Percentiles rank a stretch among this genome's conserved stretches.
Conservation (phyloP, 1,140 invertebrate species). For the Pogonomyrmex californicus region DNA sequence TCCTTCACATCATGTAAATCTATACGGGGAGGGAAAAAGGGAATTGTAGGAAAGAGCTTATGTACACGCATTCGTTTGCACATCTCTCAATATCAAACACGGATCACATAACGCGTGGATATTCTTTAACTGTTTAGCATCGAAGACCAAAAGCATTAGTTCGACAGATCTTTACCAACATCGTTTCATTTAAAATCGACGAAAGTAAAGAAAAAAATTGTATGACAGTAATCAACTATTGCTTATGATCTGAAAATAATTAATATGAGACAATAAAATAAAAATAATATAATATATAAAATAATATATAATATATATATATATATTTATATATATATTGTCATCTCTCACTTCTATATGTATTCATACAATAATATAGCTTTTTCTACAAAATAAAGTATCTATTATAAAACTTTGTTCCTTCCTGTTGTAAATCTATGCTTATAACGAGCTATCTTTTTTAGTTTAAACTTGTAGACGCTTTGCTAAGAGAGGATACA, state of each 20-base stretch:
- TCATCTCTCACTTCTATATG: conserved; percentile 78
- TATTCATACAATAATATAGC: conserved; percentile 83
- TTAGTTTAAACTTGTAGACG: conserved; percentile 52
- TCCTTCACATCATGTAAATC: conserved; percentile 79
- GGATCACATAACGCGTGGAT: conserved; percentile 70
- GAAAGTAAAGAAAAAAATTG: background rate
- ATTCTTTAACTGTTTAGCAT: conserved; percentile 74
- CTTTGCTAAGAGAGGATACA: conserved; percentile 21
- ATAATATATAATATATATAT: conserved; percentile 77
- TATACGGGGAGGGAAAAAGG: conserved; percentile 70
- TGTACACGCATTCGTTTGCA: conserved; percentile 82
- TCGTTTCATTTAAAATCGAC: conserved; percentile 19
- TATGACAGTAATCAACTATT: conserved; percentile 65
- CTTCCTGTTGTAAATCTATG: conserved; percentile 69
- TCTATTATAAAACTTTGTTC: conserved; percentile 82
- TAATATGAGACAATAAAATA: conserved; percentile 78
- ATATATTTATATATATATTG: conserved; percentile 71
- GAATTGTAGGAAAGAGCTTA: conserved; percentile 76
- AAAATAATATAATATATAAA: conserved; percentile 82
- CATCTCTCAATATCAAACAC: conserved; percentile 72
- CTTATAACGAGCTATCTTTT: conserved; percentile 57
- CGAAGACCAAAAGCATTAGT: conserved; percentile 76
- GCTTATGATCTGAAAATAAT: conserved; percentile 76
- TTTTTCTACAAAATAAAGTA: conserved; percentile 85
- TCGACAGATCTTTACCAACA: conserved; percentile 39